Evolutionary conservation across 2,797 vertebrate genomes (phyloP).

Genomic region (Dipus sagitta): DNA sequence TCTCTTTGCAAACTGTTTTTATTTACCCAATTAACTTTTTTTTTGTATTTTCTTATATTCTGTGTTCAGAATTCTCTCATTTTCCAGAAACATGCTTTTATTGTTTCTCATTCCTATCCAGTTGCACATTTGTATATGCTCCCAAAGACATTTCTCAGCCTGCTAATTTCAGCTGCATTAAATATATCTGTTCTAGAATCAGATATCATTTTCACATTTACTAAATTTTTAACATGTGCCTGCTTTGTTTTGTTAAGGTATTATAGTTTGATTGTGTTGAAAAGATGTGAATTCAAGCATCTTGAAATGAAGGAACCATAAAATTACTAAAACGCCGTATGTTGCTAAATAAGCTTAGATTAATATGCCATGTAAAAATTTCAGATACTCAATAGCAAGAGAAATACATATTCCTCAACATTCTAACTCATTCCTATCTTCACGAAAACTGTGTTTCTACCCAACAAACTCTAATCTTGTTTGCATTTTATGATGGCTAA

Average conservation of each 20-base stretch:
- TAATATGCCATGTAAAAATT: background rate
- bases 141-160: background rate
- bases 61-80: slow-evolving; percentile 18
- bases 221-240: background rate
- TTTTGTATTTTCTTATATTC: background rate
- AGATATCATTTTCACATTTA: background rate
- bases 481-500: background rate
- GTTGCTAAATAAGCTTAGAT: background rate
- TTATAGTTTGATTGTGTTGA: background rate
- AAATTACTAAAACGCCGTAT: background rate
- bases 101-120: background rate
- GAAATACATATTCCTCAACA: background rate
- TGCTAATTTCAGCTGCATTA: background rate
- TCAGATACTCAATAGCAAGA: background rate
- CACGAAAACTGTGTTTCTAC: background rate
- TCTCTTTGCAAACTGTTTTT: background rate
- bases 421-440: background rate
- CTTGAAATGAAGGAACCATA: background rate
- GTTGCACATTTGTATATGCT: background rate
- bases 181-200: background rate
- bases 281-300: background rate
- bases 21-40: background rate
- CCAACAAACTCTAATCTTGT: background rate
- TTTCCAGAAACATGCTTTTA: background rate
- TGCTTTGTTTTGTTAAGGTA: background rate